Evolutionary conservation across 2,888 invertebrate genomes (phyloP).

Genomic region (Hybos culiciformis): DNA sequence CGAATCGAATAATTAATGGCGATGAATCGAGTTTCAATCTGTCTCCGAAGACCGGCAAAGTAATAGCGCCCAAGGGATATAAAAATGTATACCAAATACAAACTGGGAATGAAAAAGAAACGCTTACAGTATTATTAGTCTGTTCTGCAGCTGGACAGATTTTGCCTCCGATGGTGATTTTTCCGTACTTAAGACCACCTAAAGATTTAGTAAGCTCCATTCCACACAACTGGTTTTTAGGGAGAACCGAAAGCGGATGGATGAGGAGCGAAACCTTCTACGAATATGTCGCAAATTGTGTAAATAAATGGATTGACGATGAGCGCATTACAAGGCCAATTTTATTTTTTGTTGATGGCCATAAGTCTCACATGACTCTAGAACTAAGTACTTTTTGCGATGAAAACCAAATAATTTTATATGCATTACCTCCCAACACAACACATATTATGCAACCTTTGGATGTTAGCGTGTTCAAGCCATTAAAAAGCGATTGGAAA

Average conservation of each 20-base stretch:
- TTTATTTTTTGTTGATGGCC: neutral
- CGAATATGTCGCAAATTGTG: neutral
- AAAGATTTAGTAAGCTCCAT: constrained; percentile 9
- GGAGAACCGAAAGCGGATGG: constrained; percentile 1
- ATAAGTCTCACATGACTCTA: neutral
- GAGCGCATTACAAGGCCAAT: no score
- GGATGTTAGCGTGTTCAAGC: no score
- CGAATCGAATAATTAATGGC: constrained; percentile 8
- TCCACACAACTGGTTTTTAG: constrained; percentile 8
- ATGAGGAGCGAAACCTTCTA: constrained; percentile 12
- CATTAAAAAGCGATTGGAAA: no score
- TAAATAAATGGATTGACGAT: neutral
- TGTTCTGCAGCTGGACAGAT: constrained; percentile 9
- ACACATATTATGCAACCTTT: neutral
- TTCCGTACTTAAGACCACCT: constrained; percentile 5
- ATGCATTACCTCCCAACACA: no score
- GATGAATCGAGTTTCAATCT: constrained; percentile 7
- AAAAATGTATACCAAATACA: constrained; percentile 7
- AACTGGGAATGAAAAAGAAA: no score
- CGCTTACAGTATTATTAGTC: no score
- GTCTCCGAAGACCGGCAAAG: no score
- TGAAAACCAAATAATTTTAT: no score
- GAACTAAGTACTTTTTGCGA: neutral
- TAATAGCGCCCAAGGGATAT: constrained; percentile 10
- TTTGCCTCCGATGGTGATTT: constrained; percentile 8